Evolutionary conservation across 92 coral and sea anemone genomes (phyloP).

Genomic region (Metridium senile): DNA sequence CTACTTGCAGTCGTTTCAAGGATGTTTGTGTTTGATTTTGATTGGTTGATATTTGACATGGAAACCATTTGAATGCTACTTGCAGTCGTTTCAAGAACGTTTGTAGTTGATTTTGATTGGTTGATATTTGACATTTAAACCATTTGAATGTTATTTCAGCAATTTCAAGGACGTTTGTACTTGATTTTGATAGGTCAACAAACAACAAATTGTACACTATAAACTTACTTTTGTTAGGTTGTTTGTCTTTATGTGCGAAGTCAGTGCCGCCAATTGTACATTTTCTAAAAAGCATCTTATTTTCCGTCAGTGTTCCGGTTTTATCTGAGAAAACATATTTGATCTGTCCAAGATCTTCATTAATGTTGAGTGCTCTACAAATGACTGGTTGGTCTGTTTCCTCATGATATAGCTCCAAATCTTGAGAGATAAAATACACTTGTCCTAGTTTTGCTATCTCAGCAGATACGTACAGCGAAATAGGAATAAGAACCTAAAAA

Average conservation of each 20-base stretch:
- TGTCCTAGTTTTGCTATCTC: constrained; percentile 95
- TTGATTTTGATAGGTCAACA: no score
- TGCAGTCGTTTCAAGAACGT: no score
- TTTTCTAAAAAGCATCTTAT: constrained; percentile 93
- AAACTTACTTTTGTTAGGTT: constrained; percentile 40
- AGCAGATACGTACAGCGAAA: constrained; percentile 93
- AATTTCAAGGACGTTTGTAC: no score
- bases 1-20: neutral
- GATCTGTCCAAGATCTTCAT: constrained; percentile 96
- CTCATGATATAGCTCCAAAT: constrained; percentile 77
- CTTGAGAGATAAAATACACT: constrained; percentile 87
- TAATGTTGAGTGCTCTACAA: constrained; percentile 98
- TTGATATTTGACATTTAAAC: no score
- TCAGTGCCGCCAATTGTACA: constrained; percentile 92
- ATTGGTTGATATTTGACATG: neutral
- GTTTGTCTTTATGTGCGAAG: constrained; percentile 66
- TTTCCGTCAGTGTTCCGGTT: constrained; percentile 97
- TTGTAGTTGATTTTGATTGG: no score
- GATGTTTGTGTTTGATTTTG: neutral
- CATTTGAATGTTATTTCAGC: no score
- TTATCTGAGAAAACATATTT: constrained; percentile 97
- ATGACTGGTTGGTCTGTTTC: constrained; percentile 90
- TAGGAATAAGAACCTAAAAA: constrained; percentile 90
- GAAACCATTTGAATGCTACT: no score
- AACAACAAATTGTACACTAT: neutral